Conservation (phyloP, 2,113 vertebrate species). For the human (Homo sapiens) region GRCh38 chr6:5350001-5350500, state of each 20-base stretch:
- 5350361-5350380: neutral
- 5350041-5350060: too few relatives aligned
- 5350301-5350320: neutral
- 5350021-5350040: neutral
- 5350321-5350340: neutral
- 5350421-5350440: neutral
- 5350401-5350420: neutral
- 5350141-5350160: too few relatives aligned
- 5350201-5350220: too few relatives aligned
- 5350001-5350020: neutral
- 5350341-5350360: neutral
- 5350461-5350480: neutral
- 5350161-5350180: too few relatives aligned
- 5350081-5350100: neutral
- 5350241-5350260: too few relatives aligned
- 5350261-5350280: too few relatives aligned
- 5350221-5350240: too few relatives aligned
- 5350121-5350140: too few relatives aligned
- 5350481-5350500: neutral
- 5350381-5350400: neutral
- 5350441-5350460: neutral
- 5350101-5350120: neutral
- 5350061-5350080: neutral
- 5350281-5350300: too few relatives aligned
- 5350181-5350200: too few relatives aligned